These are phyloP conservation scores for Luscinia luscinia DNA, from an alignment of 2,797 vertebrate species.

Conservation along the genomic window DNA sequence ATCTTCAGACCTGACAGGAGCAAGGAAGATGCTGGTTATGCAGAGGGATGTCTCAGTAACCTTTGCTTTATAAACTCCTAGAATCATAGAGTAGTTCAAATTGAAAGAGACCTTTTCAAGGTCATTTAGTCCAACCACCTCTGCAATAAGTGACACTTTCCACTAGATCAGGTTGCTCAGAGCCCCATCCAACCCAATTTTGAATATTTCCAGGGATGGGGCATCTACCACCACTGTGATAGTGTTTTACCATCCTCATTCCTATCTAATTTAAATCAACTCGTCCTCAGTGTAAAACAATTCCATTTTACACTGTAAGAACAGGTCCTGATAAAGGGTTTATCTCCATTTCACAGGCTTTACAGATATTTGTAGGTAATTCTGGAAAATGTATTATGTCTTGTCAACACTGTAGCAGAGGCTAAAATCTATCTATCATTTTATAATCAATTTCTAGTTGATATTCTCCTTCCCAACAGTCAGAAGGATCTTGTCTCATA, in stretches of 20 bases:
- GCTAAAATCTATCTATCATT: not conserved
- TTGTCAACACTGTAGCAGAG: not conserved
- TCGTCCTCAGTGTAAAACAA: not conserved
- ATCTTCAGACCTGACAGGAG: not conserved
- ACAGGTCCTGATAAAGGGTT: not conserved
- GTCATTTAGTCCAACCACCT: accelerated
- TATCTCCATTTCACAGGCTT: not conserved
- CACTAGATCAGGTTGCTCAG: not conserved
- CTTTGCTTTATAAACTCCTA: not conserved
- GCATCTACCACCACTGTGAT: not conserved
- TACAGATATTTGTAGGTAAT: not conserved
- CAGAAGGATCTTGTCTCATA: not conserved
- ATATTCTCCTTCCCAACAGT: not conserved
- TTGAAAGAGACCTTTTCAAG: not conserved
- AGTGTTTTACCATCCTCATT: not conserved
- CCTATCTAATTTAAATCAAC: not conserved
- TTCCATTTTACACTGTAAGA: not conserved
- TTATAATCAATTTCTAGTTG: not conserved
- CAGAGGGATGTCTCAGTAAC: not conserved
- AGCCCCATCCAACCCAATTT: not conserved
- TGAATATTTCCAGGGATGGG: not conserved
- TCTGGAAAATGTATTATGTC: not conserved
- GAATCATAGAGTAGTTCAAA: not conserved
- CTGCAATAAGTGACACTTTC: not conserved
- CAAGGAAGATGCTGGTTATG: not conserved